Base-by-base conservation (phyloP, 2,888 invertebrate genomes). In the Eupithecia subfuscata region DNA sequence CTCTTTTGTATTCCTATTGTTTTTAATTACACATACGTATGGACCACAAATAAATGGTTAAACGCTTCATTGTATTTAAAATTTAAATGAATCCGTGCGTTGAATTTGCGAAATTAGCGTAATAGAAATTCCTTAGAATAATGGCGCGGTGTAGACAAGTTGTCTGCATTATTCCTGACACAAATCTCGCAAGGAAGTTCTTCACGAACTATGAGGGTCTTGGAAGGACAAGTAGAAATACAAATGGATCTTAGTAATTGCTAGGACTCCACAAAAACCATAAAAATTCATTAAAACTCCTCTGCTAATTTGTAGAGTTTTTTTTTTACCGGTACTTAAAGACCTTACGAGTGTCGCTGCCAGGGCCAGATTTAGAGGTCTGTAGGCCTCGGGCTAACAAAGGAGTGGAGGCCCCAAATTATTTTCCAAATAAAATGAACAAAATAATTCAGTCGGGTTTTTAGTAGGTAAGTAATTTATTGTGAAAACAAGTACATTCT, bases 1-100 rank as follows among this genome's bases (percentile, higher is more conserved):
- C 75, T 81, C 79, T 81, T 86, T 85, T 85, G 83, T 85, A 83
- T 86, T 82, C 80, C 78, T 73, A 78, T 81, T 86, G 82, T 82
- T 86, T 80, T 86, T 87, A 86, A 86, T 85, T 85, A 82, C 78
- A 78, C 81, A 81, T 82, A 81, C 80, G 79, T 83, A 84, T 80
- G 79, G 77, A 79, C 79, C 80, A 78, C 83, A 80, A 80, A 83
- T 80, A 83, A 79, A 78, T 79, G 77, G 72, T 84, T 84, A 84
- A 83, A 82, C 80, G 82, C 80, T 82, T 81, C 84, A 76, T 84
- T 84, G 82, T 81, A 84, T 84, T 80, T 78, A 83, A 82, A 84
- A 75, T 84, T 80, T 73, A 82, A 87, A 86, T 87, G 78, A 80
- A 79, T 81, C 76, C 82, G 82, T 83, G 84, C 79, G 75, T 80